A percentile compares a stretch with the other conserved stretches of the same genome.
phyloP scores from a whole-genome alignment of 2,888 invertebrate species.

The Halocaridina rubra region DNA sequence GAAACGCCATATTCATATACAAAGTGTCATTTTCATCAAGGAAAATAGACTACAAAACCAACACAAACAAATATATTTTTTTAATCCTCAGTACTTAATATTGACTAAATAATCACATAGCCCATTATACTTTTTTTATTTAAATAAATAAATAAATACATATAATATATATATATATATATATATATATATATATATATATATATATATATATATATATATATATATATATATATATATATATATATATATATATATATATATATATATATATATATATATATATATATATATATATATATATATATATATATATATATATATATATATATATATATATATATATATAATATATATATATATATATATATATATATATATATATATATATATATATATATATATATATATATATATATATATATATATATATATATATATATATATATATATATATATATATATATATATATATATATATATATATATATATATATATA shows the following conservation, averaged over 20 bases:
- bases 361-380: not conserved
- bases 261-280: not conserved
- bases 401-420: conserved; percentile 34
- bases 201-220: too few species aligned
- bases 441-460: conserved; percentile 23
- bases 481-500: conserved; percentile 20
- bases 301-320: not conserved
- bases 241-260: not conserved
- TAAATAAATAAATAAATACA: not conserved
- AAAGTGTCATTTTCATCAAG: too few species aligned
- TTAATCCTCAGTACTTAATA: too few species aligned
- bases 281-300: not conserved
- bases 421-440: conserved; percentile 21
- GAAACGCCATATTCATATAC: too few species aligned
- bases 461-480: not conserved
- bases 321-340: not conserved
- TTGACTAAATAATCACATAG: too few species aligned
- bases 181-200: not conserved
- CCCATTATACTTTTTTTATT: too few species aligned
- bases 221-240: not conserved
- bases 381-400: conserved; percentile 7
- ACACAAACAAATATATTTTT: too few species aligned
- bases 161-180: not conserved
- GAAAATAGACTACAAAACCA: too few species aligned
- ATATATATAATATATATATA: not conserved